Percentiles rank a stretch among this genome's conserved stretches.
phyloP scores from a whole-genome alignment of 2,888 invertebrate genomes.

The Agriopis leucophaearia region DNA sequence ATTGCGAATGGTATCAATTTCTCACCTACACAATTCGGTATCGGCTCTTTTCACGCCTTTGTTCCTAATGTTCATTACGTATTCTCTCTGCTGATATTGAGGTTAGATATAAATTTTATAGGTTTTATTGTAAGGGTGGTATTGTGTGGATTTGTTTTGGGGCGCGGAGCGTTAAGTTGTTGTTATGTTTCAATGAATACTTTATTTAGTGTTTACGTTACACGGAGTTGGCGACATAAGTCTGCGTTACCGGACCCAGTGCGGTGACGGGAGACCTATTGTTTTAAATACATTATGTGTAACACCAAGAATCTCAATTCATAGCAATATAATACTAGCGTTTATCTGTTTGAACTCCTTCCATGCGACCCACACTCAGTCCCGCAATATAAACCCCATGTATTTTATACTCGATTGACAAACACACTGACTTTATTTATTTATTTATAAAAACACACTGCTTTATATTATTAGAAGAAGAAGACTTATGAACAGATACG shows the following conservation, averaged over 20 bases:
- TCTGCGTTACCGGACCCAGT: not conserved
- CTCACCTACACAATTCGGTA: slow-evolving; percentile 75
- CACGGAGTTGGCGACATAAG: slow-evolving; percentile 46
- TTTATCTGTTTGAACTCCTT: too few relatives aligned
- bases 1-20: slow-evolving; percentile 62
- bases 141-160: slow-evolving; percentile 70
- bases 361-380: too few relatives aligned
- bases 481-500: too few relatives aligned
- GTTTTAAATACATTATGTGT: not conserved
- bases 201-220: slow-evolving; percentile 60
- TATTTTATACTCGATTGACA: too few relatives aligned
- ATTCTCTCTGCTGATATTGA: slow-evolving; percentile 79
- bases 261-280: not conserved
- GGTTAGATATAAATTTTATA: slow-evolving; percentile 79
- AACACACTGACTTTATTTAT: too few relatives aligned
- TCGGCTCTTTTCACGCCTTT: slow-evolving; percentile 80
- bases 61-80: slow-evolving; percentile 83
- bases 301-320: too few relatives aligned
- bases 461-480: too few relatives aligned
- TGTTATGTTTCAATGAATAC: slow-evolving; percentile 57
- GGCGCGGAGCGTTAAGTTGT: slow-evolving; percentile 56
- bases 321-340: too few relatives aligned
- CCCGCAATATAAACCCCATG: too few relatives aligned
- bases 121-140: slow-evolving; percentile 70
- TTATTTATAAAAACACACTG: too few relatives aligned